phyloP scores from a whole-genome alignment of 1,140 invertebrate genomes.

The Anthonomus grandis region DNA sequence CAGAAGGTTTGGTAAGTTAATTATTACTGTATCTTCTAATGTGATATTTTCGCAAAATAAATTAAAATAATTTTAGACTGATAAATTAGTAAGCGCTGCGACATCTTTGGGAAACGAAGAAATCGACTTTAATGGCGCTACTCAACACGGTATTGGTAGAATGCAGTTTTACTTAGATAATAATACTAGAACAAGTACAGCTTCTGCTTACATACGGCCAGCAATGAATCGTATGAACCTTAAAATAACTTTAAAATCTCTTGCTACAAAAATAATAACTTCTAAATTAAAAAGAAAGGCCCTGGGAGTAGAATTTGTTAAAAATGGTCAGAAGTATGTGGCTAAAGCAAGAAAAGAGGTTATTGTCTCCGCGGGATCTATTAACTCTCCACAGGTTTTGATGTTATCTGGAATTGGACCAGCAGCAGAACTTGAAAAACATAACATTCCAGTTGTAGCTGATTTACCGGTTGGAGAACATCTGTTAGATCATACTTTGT shows the following conservation, averaged over 20 bases:
- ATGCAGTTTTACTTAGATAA: conserved; percentile 61
- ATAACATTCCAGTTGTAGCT: conserved; percentile 1
- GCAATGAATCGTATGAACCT: conserved; percentile 14
- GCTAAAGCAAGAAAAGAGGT: conserved; percentile 10
- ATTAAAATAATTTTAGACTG: conserved; percentile 53
- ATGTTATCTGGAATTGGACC: conserved; percentile 24
- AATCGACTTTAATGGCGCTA: conserved; percentile 65
- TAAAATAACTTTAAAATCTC: conserved; percentile 5
- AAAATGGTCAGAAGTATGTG: conserved; percentile 6
- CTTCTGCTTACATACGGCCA: conserved; percentile 52
- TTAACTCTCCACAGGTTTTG: conserved; percentile 20
- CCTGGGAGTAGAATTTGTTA: conserved; percentile 10
- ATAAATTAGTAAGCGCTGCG: too few relatives aligned
- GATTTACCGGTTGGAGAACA: conserved; percentile 18
- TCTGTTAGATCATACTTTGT: conserved; percentile 10
- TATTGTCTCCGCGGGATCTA: conserved; percentile 16
- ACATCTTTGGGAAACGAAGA: conserved; percentile 58
- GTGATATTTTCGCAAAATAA: not conserved
- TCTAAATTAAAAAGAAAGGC: too few relatives aligned
- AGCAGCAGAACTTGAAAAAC: conserved; percentile 7
- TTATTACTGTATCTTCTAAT: not conserved
- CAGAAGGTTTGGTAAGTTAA: not conserved
- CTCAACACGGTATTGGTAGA: conserved; percentile 59
- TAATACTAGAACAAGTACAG: conserved; percentile 54
- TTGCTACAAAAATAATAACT: conserved; percentile 9